phyloP scores from a whole-genome alignment of 2,113 vertebrate genomes.

The Lampris megalopsis region DNA sequence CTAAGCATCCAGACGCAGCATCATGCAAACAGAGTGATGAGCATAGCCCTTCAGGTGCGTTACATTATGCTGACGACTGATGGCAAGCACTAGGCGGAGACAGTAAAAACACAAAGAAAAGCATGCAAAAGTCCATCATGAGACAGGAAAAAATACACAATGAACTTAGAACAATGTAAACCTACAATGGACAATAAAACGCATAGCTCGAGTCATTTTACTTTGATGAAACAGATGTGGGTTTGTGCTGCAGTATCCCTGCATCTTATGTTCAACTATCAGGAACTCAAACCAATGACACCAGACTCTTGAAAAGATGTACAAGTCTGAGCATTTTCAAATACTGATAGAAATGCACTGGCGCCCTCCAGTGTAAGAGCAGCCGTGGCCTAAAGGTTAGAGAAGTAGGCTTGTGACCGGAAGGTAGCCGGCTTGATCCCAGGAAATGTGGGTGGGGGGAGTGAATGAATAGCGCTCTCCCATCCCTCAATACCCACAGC shows the following conservation, averaged over 20 bases:
- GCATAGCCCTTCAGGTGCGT: constrained; percentile 40
- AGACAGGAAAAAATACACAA: not conserved
- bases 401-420: too few species aligned
- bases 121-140: not conserved
- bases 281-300: constrained; percentile 3
- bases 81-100: not conserved
- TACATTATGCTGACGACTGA: not conserved
- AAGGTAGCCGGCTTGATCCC: too few species aligned
- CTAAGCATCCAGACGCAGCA: constrained; percentile 37
- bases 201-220: not conserved
- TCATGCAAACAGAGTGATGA: constrained; percentile 15
- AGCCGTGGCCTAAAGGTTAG: too few species aligned
- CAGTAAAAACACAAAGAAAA: not conserved
- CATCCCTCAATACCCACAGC: too few species aligned
- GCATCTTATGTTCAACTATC: constrained; percentile 15
- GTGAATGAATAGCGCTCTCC: too few species aligned
- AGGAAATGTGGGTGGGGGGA: too few species aligned
- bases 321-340: not conserved
- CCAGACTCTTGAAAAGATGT: not conserved
- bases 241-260: constrained; percentile 44
- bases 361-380: constrained; percentile 67
- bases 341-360: constrained; percentile 32
- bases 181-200: not conserved
- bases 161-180: not conserved
- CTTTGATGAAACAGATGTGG: not conserved